Conservation (phyloP, 2,113 vertebrate species). For the Phalacrocorax brasilianus region DNA sequence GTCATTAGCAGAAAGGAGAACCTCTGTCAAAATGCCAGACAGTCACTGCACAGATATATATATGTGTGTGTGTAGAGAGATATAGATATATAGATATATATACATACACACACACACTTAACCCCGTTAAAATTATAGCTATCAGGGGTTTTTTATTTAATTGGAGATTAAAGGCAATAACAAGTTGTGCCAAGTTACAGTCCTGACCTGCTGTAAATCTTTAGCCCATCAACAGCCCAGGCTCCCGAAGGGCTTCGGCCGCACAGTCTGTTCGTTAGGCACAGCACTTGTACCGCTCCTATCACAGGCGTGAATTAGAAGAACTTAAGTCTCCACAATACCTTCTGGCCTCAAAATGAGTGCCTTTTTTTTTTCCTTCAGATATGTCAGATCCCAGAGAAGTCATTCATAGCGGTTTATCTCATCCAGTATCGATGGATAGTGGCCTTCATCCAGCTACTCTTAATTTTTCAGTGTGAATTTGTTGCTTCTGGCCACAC, state of each 20-base stretch:
- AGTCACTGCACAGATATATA: neutral
- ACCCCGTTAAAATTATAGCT: neutral
- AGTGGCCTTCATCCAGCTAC: neutral
- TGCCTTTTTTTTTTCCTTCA: neutral
- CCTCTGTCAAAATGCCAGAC: neutral
- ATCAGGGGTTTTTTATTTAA: neutral
- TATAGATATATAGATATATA: no score
- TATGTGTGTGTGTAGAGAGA: neutral
- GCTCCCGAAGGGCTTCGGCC: neutral
- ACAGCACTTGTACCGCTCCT: neutral
- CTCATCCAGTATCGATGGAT: rapidly evolving
- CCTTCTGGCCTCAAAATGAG: neutral
- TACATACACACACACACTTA: neutral
- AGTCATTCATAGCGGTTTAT: neutral
- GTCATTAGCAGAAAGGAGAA: neutral
- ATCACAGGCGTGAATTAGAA: rapidly evolving
- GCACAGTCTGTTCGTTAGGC: no score
- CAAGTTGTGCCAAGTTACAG: neutral
- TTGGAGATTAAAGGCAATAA: neutral
- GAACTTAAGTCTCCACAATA: neutral
- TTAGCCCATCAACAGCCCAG: neutral
- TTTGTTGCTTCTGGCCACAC: neutral
- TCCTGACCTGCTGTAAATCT: neutral
- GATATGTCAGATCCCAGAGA: neutral
- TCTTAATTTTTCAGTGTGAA: neutral